phyloP scores from a whole-genome alignment of 2,113 vertebrate species.

The Naja naja region DNA sequence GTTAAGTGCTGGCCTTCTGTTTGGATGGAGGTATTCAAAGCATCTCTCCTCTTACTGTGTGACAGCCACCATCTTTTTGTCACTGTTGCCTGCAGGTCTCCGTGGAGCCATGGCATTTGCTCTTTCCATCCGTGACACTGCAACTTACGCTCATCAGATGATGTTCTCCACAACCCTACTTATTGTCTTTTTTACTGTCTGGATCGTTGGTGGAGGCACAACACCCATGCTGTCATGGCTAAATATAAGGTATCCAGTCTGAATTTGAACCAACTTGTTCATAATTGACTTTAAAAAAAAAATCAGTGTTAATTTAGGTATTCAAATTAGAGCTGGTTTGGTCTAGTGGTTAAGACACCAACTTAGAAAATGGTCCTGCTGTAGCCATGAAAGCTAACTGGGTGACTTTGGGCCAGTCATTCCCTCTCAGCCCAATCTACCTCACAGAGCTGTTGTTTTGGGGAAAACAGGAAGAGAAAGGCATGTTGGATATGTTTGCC shows the following conservation, averaged over 20 bases:
- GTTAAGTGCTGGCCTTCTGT: neutral
- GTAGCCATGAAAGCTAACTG: neutral
- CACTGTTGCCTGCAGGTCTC: constrained; percentile 74
- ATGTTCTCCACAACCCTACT: constrained; percentile 98
- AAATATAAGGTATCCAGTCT: constrained; percentile 84
- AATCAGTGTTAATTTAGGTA: neutral
- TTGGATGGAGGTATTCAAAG: neutral
- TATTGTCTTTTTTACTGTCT: constrained; percentile 97
- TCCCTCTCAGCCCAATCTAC: neutral
- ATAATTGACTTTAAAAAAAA: neutral
- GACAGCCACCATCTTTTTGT: neutral
- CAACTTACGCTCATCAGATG: constrained; percentile 93
- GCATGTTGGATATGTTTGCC: neutral
- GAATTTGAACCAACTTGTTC: neutral
- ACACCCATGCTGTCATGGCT: constrained; percentile 96
- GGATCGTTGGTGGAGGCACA: constrained; percentile 95
- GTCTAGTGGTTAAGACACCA: neutral
- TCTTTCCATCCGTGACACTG: constrained; percentile 92
- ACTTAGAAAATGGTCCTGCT: neutral
- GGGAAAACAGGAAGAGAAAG: neutral
- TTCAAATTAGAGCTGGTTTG: neutral
- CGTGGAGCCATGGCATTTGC: constrained; percentile 97
- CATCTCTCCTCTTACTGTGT: neutral
- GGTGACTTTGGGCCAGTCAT: neutral
- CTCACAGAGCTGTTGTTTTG: no score